Base-by-base conservation (phyloP, 1,140 invertebrate genomes). In the Ostrea edulis region DNA sequence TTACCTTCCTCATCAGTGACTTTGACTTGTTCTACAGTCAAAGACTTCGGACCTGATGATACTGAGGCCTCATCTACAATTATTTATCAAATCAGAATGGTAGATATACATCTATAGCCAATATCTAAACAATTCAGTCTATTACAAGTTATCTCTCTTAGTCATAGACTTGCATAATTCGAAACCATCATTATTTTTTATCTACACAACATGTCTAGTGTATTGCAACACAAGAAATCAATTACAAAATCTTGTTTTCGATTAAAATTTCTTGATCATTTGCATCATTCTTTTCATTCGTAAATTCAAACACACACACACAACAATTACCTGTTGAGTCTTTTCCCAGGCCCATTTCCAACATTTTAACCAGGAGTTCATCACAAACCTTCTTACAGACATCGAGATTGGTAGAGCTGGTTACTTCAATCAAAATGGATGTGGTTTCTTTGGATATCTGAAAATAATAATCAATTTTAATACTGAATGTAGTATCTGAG, bases 361-460 rank as follows among this genome's bases (percentile, higher is more conserved):
- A 91, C 84, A 96, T 96, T 90, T 96, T 96, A 58, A 96, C 95
- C 8, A 98, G 93, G 17, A 97, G 94, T 85, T 96, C 95, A 92
- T 97, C 96, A 95, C 97, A 94, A 0, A 97, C 96, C 90, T 96
- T 96, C 93, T 96, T 97, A 94, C 97, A 97, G 68, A 96, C 94
- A 55, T 95, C 95, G 71, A 96, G 95, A 8, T 96, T 96, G n/a
- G 95, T 92, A 22, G 96, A 95, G 88, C 97, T 97, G 0, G 97
- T 98, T 51, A 98, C 97, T 95, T 98, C 97, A 44, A 97, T 94
- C 53, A 98, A 95, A 92, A 98, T 96, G n/a, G 95, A 93, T 89
- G 95, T 96, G 29, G 97, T 97, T 5, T 95, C 95, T 29, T 94
- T 88, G 12, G 93, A 93, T 77, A 96, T 95, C 95, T 96, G 87